phyloP scores from a whole-genome alignment of 2,113 vertebrate genomes.

The Laterallus jamaicensis region DNA sequence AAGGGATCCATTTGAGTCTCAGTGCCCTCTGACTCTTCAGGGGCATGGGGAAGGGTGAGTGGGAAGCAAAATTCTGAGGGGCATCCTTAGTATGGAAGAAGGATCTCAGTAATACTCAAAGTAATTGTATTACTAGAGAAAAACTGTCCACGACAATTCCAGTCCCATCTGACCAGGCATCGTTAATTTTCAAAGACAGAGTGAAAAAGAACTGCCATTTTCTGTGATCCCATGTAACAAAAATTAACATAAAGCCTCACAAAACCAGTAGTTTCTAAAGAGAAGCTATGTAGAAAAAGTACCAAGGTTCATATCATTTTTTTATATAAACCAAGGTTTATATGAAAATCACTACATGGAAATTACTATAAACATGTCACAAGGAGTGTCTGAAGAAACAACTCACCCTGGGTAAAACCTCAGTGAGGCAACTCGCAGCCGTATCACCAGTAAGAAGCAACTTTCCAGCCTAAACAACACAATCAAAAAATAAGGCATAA shows the following conservation, averaged over 20 bases:
- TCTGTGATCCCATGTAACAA: neutral
- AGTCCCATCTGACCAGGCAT: neutral
- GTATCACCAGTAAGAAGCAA: constrained; percentile 56
- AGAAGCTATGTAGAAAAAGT: neutral
- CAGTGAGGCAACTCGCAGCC: constrained; percentile 72
- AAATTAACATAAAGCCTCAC: neutral
- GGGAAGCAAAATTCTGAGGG: neutral
- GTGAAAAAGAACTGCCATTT: neutral
- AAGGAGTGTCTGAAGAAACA: neutral
- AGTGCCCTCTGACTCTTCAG: neutral
- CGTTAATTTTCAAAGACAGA: neutral
- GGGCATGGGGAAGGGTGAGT: neutral
- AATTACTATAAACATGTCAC: neutral
- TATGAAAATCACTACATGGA: neutral
- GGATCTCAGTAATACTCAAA: neutral
- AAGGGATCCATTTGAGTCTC: neutral
- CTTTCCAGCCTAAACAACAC: constrained; percentile 80
- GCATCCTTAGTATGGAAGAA: neutral
- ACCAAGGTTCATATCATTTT: neutral
- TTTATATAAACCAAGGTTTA: too few species aligned
- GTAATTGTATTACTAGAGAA: neutral
- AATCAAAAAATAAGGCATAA: neutral
- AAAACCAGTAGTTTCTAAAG: neutral
- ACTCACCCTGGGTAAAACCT: constrained; percentile 77
- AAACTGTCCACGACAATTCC: neutral